These are phyloP conservation scores for Sterna hirundo DNA, from an alignment of 2,113 vertebrate species.

Conservation along the genomic window DNA sequence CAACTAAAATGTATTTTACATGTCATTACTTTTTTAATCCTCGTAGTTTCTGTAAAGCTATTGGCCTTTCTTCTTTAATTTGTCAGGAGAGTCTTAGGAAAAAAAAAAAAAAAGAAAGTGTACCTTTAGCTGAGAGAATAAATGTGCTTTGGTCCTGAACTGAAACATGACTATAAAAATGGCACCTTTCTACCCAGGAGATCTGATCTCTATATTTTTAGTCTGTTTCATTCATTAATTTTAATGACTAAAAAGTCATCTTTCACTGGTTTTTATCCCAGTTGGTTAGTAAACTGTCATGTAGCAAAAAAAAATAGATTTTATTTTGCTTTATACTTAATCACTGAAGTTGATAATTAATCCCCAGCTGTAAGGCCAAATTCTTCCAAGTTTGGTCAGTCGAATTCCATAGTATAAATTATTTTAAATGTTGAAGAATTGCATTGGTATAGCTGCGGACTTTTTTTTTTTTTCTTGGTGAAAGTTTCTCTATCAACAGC, in stretches of 20 bases:
- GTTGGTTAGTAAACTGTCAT: neutral
- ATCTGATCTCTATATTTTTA: neutral
- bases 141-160: neutral
- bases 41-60: neutral
- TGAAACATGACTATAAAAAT: neutral
- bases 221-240: neutral
- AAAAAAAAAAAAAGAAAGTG: neutral
- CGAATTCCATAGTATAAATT: neutral
- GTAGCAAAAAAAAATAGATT: neutral
- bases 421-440: neutral
- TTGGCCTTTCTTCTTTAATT: neutral
- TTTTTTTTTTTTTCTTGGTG: neutral
- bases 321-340: slow-evolving; percentile 5
- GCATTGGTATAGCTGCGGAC: neutral
- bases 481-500: neutral
- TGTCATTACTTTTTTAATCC: neutral
- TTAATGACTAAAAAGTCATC: neutral
- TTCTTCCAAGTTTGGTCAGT: neutral
- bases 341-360: neutral
- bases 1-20: neutral
- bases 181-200: neutral
- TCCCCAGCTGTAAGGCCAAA: neutral
- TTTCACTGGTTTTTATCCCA: neutral
- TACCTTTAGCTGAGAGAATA: neutral
- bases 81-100: neutral